Percentiles rank a stretch among this genome's conserved stretches.
phyloP scores from a whole-genome alignment of 2,888 invertebrate genomes.

The Amiota minor region DNA sequence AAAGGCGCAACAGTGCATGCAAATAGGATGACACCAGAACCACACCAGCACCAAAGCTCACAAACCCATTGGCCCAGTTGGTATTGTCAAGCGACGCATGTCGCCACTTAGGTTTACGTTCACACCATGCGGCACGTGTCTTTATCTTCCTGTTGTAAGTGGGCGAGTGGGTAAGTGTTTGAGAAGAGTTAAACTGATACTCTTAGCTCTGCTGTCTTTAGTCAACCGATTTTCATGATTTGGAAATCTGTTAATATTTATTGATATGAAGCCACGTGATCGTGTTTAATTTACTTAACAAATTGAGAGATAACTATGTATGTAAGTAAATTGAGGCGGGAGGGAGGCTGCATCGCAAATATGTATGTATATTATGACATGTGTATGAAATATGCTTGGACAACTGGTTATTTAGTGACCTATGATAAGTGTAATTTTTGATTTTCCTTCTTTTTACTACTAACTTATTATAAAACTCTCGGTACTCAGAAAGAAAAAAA shows the following conservation, averaged over 20 bases:
- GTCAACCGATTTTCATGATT: background rate
- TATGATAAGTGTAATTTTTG: background rate
- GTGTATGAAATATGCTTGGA: background rate
- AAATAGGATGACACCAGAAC: constrained; percentile 40
- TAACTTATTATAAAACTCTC: no score
- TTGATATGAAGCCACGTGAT: constrained; percentile 8
- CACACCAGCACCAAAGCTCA: background rate
- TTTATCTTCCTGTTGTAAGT: background rate
- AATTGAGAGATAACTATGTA: constrained; percentile 10
- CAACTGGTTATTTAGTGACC: background rate
- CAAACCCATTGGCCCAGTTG: background rate
- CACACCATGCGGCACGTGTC: constrained; percentile 14
- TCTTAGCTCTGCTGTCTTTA: no score
- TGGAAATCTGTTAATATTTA: constrained; percentile 5
- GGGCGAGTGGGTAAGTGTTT: background rate
- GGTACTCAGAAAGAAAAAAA: no score
- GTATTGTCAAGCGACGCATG: constrained; percentile 14
- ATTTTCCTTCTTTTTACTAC: no score
- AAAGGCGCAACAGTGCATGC: constrained; percentile 46
- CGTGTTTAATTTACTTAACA: constrained; percentile 3
- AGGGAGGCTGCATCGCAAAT: background rate
- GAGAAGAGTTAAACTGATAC: no score
- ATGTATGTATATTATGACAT: background rate
- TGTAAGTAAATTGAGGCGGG: background rate
- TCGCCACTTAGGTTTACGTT: constrained; percentile 7